Evolutionary conservation across 2,797 vertebrate species (phyloP).

Genomic region (Sphaeramia orbicularis): DNA sequence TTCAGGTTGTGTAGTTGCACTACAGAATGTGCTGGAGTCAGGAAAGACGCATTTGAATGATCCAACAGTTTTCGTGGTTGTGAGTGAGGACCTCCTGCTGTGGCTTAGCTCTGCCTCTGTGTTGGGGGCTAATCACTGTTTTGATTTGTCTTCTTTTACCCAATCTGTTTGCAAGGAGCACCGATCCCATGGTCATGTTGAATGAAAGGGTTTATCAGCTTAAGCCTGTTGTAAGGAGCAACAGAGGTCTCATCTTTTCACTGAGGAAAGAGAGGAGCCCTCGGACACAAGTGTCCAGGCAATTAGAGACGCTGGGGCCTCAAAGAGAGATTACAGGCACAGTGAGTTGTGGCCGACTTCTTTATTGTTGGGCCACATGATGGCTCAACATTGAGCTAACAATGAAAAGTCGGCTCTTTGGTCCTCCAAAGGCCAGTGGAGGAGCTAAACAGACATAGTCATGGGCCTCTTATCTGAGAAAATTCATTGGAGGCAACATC

Average conservation of each 20-base stretch:
- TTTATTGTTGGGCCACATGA: constrained; percentile 51
- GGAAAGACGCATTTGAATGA: constrained; percentile 43
- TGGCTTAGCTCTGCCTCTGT: constrained; percentile 74
- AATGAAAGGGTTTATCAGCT: constrained; percentile 85
- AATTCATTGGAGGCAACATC: constrained; percentile 25
- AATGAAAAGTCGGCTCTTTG: constrained; percentile 10
- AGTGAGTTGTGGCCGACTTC: constrained; percentile 37
- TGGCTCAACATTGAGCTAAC: background rate
- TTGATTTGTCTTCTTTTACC: constrained; percentile 82
- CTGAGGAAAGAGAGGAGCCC: constrained; percentile 60
- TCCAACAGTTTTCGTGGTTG: constrained; percentile 42
- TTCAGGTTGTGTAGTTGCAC: constrained; percentile 33
- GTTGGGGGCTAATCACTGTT: constrained; percentile 82
- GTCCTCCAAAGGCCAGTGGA: constrained; percentile 30
- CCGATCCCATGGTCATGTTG: constrained; percentile 70
- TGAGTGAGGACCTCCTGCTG: constrained; percentile 73
- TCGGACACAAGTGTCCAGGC: constrained; percentile 79
- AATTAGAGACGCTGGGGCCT: constrained; percentile 79
- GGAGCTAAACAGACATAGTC: constrained; percentile 38
- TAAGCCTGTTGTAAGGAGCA: constrained; percentile 84
- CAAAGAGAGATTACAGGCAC: constrained; percentile 77
- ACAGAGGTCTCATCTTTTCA: constrained; percentile 80
- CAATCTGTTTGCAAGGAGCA: constrained; percentile 71
- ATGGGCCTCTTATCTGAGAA: constrained; percentile 16
- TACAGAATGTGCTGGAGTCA: constrained; percentile 35